phyloP scores from a whole-genome alignment of 1,140 invertebrate species.

The Adelges cooleyi region DNA sequence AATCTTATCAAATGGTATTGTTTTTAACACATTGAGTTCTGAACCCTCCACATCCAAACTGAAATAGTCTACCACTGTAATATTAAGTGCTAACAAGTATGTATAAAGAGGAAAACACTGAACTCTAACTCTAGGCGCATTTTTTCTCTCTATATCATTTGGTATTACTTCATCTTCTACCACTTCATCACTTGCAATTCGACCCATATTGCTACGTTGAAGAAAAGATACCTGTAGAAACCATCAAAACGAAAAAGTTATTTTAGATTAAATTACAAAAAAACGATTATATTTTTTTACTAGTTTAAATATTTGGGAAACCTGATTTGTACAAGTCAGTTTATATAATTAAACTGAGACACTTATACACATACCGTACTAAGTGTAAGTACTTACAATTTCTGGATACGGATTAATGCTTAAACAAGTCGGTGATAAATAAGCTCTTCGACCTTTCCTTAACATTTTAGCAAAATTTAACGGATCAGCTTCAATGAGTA shows the following conservation, averaged over 20 bases:
- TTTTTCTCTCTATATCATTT: constrained; percentile 26
- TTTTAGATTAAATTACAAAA: constrained; percentile 7
- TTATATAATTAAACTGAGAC: no score
- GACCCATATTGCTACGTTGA: constrained; percentile 38
- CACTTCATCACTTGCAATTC: constrained; percentile 34
- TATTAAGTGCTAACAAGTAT: constrained; percentile 40
- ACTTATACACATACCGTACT: no score
- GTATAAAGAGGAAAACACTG: constrained; percentile 45
- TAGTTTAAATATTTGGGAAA: no score
- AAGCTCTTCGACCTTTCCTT: constrained; percentile 39
- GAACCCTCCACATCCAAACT: constrained; percentile 45
- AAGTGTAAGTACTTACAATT: constrained; percentile 38
- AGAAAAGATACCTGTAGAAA: constrained; percentile 38
- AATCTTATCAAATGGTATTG: constrained; percentile 43
- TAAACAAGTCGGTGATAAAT: constrained; percentile 40
- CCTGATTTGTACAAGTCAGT: no score
- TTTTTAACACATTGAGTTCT: constrained; percentile 44
- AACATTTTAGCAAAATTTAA: constrained; percentile 41
- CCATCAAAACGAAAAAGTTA: not conserved
- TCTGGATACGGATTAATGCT: constrained; percentile 38
- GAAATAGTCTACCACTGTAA: constrained; percentile 40
- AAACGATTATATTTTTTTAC: constrained; percentile 40
- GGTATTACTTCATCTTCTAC: constrained; percentile 5
- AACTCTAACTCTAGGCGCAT: constrained; percentile 35
- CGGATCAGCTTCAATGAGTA: constrained; percentile 46